Evolutionary conservation across 2,797 vertebrate genomes (phyloP), one percentile per base, ranked within the genome.

Genomic region (Cetoscarus ocellatus): DNA sequence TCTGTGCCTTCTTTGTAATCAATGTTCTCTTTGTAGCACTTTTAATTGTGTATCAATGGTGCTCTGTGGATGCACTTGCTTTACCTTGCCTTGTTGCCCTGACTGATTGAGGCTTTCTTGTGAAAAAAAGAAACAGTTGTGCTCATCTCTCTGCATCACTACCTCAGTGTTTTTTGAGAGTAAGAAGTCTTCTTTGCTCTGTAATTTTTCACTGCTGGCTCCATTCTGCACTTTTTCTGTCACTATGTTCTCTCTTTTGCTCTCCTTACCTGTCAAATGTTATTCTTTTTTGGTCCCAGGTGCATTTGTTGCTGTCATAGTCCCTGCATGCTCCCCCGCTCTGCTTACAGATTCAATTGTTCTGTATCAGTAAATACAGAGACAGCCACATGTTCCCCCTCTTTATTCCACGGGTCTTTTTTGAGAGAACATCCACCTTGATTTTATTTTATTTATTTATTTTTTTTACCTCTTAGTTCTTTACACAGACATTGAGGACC

Each of bases 351-450:
- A 58, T 72, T 79, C 77, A 34, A 65, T 44, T 80, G 55, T 64
- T 69, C 70, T 15, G 19, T 73, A 70, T 82, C 66, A 67, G 84
- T 75, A 83, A 81, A 71, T 82, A 80, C 59, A 51, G 27, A 27
- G 27, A 4, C 2, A 77, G 48, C 17, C 58, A 62, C 4, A 7
- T 75, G 71, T 79, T 77, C 51, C 49, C 80, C 19, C 35, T 63
- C 13, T 47, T 48, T 59, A 38, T 54, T 61, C 53, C 38, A 51
- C 56, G 61, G 51, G 39, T 3, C 15, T 75, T 54, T 75, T 70
- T 48, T 42, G 62, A 77, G 75, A 84, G 63, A 83, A 72, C 64
- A 47, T 48, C 62, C 62, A 57, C 47, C 47, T 57, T 43, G 3
- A 6, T 53, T 74, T 59, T 72, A 27, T 34, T n/a, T 48, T 73